Percentiles rank a stretch among this genome's conserved stretches.
Evolutionary conservation across 2,113 vertebrate species (phyloP).

Genomic region (Centrocercus urophasianus): DNA sequence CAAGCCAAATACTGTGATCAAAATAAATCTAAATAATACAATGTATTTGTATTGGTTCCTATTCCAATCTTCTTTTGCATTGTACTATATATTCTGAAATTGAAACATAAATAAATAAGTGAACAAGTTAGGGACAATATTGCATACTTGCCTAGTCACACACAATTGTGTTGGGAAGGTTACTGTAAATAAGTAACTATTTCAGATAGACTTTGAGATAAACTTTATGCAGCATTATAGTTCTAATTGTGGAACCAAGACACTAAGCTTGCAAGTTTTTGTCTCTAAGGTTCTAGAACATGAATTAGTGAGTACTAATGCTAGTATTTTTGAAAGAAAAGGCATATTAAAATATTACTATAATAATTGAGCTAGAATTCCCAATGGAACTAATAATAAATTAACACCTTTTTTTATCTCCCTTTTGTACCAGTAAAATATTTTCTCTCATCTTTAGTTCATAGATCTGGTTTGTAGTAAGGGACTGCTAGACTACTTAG

Average conservation of each 20-base stretch:
- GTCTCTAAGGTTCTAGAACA: background rate
- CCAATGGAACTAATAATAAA: background rate
- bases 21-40: background rate
- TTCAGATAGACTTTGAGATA: background rate
- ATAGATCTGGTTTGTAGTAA: background rate
- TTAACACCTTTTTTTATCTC: background rate
- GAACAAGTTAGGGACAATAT: background rate
- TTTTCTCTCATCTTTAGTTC: background rate
- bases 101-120: background rate
- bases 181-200: background rate
- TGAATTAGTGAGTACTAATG: background rate
- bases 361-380: background rate
- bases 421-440: background rate
- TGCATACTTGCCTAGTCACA: background rate
- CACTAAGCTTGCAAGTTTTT: background rate
- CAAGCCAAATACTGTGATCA: constrained; percentile 1
- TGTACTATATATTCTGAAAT: constrained; percentile 21
- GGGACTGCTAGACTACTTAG: constrained; percentile 27
- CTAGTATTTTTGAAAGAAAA: background rate
- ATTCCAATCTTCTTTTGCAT: constrained; percentile 46
- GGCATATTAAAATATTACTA: background rate
- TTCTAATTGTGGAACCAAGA: background rate
- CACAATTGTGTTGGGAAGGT: background rate
- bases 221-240: background rate
- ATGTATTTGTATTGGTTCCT: background rate